Evolutionary conservation across 2,888 invertebrate genomes (phyloP).

Genomic region (Anticlea derivata): DNA sequence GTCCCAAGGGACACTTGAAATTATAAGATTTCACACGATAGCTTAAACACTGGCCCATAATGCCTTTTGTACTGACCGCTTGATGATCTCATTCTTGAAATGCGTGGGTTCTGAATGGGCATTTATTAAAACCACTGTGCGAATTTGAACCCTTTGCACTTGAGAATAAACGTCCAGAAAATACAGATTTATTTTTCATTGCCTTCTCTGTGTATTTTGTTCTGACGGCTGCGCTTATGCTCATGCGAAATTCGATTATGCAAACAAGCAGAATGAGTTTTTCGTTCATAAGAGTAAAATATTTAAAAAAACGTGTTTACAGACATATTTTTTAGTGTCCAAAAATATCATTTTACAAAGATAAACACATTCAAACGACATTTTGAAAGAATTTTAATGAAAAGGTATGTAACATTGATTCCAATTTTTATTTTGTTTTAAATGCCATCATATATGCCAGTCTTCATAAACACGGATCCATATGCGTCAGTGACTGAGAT

Average conservation of each 20-base stretch:
- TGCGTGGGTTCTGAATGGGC: slow-evolving; percentile 33
- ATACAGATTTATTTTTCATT: slow-evolving; percentile 7
- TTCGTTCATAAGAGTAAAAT: background rate
- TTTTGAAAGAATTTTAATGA: too few species aligned
- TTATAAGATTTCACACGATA: slow-evolving; percentile 44
- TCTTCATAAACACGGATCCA: too few species aligned
- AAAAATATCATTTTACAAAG: too few species aligned
- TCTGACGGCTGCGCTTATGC: slow-evolving; percentile 8
- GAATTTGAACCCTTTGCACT: slow-evolving; percentile 6
- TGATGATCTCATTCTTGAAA: slow-evolving; percentile 40
- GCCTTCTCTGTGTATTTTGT: slow-evolving; percentile 8
- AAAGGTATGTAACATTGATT: too few species aligned
- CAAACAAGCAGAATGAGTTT: slow-evolving; percentile 3
- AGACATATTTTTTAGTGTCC: too few species aligned
- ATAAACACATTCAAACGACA: too few species aligned
- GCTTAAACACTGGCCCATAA: slow-evolving; percentile 38
- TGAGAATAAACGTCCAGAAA: background rate
- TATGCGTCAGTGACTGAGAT: too few species aligned
- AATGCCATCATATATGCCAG: too few species aligned
- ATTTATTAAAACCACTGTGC: slow-evolving; percentile 13
- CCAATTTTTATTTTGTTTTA: too few species aligned
- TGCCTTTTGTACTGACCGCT: slow-evolving; percentile 40
- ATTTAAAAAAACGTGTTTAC: background rate
- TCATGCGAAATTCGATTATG: slow-evolving; percentile 12
- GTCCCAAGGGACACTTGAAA: slow-evolving; percentile 28